Evolutionary conservation across 1,140 invertebrate genomes (phyloP).

Genomic region (Pectinophora gossypiella): DNA sequence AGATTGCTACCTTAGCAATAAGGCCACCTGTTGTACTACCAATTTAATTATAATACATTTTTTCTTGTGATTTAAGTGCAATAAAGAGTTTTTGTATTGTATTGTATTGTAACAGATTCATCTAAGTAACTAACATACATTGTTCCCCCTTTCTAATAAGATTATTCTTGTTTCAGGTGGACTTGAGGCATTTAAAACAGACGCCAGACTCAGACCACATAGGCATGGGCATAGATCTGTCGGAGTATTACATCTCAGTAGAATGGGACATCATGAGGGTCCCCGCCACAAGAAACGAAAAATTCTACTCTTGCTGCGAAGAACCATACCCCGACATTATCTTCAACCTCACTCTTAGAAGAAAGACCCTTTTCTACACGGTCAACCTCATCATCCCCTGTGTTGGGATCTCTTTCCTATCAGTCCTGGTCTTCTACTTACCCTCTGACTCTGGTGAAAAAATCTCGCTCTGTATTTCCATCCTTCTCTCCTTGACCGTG

Average conservation of each 20-base stretch:
- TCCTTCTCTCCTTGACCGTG: constrained; percentile 98
- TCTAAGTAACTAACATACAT: constrained; percentile 7
- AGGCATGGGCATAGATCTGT: constrained; percentile 92
- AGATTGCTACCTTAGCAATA: too few species aligned
- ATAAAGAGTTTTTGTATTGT: too few species aligned
- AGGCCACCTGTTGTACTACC: too few species aligned
- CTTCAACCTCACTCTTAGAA: constrained; percentile 96
- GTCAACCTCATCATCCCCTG: constrained; percentile 97
- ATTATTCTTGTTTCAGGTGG: constrained; percentile 84
- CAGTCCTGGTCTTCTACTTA: constrained; percentile 98
- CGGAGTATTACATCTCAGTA: constrained; percentile 96
- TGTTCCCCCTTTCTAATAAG: too few species aligned
- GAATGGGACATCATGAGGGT: constrained; percentile 98
- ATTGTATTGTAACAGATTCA: not conserved
- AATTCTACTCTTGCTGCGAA: constrained; percentile 93
- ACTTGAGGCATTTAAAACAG: constrained; percentile 90
- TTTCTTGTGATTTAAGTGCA: too few species aligned
- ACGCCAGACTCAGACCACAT: constrained; percentile 88
- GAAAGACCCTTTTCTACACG: constrained; percentile 98
- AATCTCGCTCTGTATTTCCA: constrained; percentile 98
- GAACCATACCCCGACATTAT: constrained; percentile 97
- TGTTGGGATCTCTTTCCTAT: constrained; percentile 97
- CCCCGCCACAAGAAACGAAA: constrained; percentile 90
- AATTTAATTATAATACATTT: too few species aligned
- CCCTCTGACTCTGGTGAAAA: constrained; percentile 99